These are phyloP conservation scores for Diabrotica balteata DNA, from an alignment of 2,888 invertebrate genomes.

Conservation along the genomic window DNA sequence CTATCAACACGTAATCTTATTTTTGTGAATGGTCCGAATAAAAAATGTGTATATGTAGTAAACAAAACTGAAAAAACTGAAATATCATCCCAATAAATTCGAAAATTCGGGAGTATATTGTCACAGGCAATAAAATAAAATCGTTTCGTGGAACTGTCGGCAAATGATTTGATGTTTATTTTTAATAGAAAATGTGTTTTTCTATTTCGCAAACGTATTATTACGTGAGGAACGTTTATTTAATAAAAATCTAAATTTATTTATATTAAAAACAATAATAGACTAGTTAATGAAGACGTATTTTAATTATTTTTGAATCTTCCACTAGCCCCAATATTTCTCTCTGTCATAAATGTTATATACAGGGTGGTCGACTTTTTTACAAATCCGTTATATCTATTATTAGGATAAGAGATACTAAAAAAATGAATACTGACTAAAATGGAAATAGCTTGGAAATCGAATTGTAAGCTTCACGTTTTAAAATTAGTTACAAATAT, in stretches of 20 bases:
- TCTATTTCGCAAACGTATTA: constrained; percentile 8
- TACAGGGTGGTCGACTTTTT: too few relatives aligned
- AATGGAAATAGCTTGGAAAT: too few relatives aligned
- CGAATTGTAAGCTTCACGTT: too few relatives aligned
- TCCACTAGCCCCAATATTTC: not conserved
- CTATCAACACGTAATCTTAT: not conserved
- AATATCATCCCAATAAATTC: not conserved
- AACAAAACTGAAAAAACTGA: not conserved
- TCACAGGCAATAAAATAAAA: not conserved
- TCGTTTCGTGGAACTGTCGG: not conserved
- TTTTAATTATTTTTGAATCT: not conserved
- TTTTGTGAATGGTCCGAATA: constrained; percentile 4
- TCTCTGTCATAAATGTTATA: too few relatives aligned
- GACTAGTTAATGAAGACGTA: not conserved
- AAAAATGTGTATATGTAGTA: not conserved
- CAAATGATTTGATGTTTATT: constrained; percentile 4
- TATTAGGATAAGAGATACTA: too few relatives aligned
- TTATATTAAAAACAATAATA: constrained; percentile 1
- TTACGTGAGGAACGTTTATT: not conserved
- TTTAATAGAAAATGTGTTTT: constrained; percentile 9
- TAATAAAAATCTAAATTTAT: constrained; percentile 17
- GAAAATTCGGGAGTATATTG: not conserved
- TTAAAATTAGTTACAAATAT: too few relatives aligned
- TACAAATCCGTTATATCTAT: too few relatives aligned
- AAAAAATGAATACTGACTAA: too few relatives aligned